Base-by-base conservation (phyloP, 2,888 invertebrate genomes). In the Yponomeuta cagnagella region DNA sequence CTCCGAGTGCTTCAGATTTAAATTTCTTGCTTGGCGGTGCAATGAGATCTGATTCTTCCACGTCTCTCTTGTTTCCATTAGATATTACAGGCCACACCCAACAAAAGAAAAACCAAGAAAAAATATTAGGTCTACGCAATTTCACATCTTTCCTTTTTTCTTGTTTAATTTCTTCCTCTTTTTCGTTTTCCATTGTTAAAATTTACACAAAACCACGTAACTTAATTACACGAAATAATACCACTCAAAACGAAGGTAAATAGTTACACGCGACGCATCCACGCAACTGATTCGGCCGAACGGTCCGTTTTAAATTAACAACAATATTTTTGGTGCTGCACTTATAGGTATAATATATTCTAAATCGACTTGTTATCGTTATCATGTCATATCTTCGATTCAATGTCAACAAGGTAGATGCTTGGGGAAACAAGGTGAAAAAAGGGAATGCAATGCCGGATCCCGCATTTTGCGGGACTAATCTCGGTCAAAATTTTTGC, bases 31-130 rank as follows among this genome's bases (percentile, higher is more conserved):
- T 86, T 0, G 94, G 93, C 77, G 94, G 93, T 67, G 82, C 73
- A 48, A 95, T 94, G 37, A 97, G 88, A 84, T 97, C 96, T 10
- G 91, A 87, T 70, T 95, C 92, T 76, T 93, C 94, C 12, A 97
- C 86, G 73, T 94, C 94, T 74, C 93, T 88, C 77, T 81, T 90
- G 72, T 92, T 91, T 6, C 95, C 95, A 75, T 91, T 93, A 71
- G 90, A 83, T 10, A 93, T 77, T 70, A 92, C 87, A 10, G 93
- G 93, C 73, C 88, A 88, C 72, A 92, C 80, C 93, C 93, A 93
- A 80, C 92, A 92, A 63, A 92, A 76, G 73, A 92, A 91, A 31
- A 92, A 70, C 73, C 79, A 80, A 1, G 92, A 89, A 1, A 92
- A 72, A 67, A 87, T 72, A 73, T 89, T 90, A 0, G 90, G 87